Evolutionary conservation across 92 coral and sea anemone species (phyloP).

Genomic region (Epizoanthus illoricatus): DNA sequence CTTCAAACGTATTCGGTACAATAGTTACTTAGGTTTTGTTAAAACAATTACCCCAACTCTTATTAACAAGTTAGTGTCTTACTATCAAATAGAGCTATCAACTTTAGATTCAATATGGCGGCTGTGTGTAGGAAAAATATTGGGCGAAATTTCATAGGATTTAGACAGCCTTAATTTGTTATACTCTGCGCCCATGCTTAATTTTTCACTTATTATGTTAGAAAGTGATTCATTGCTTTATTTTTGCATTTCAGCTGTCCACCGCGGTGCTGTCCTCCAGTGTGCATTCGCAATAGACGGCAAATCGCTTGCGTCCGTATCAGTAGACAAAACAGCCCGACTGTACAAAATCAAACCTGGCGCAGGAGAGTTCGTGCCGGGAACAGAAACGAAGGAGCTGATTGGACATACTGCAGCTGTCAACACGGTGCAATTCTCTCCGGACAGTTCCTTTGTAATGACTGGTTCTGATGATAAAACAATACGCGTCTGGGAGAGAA

Average conservation of each 20-base stretch:
- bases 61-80: too few relatives aligned
- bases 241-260: slow-evolving; percentile 61
- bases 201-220: background rate
- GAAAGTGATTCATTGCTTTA: background rate
- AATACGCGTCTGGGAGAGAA: slow-evolving; percentile 67
- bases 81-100: too few relatives aligned
- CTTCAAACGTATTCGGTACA: too few relatives aligned
- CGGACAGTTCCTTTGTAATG: slow-evolving; percentile 51
- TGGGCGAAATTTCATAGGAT: too few relatives aligned
- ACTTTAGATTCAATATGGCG: too few relatives aligned
- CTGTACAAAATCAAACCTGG: slow-evolving; percentile 81
- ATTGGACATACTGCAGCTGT: slow-evolving; percentile 76
- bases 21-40: too few relatives aligned
- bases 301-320: slow-evolving; percentile 73
- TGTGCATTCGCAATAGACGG: slow-evolving; percentile 88
- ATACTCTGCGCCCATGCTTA: too few relatives aligned
- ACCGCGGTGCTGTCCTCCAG: slow-evolving; percentile 76
- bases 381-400: slow-evolving; percentile 65
- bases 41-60: too few relatives aligned
- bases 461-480: slow-evolving; percentile 87
- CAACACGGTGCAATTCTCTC: slow-evolving; percentile 78
- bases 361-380: slow-evolving; percentile 90
- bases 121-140: too few relatives aligned
- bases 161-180: too few relatives aligned
- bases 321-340: slow-evolving; percentile 79